Conservation (phyloP, 2,888 invertebrate genomes). For the Anoplius nigerrimus region DNA sequence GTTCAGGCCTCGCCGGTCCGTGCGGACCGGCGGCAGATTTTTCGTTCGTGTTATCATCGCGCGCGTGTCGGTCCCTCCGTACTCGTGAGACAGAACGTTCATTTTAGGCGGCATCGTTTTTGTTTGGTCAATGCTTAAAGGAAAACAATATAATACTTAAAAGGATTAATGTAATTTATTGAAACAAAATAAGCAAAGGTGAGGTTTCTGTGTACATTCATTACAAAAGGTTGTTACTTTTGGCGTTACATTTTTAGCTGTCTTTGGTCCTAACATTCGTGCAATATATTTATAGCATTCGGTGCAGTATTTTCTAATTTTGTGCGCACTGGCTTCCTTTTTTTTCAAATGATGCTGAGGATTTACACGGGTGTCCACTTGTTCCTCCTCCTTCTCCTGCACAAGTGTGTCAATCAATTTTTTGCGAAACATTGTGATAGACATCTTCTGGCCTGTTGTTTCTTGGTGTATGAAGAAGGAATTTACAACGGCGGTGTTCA, state of each 20-base stretch:
- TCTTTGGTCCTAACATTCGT: slow-evolving; percentile 31
- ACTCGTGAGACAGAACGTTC: slow-evolving; percentile 7
- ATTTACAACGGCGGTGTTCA: slow-evolving; percentile 30
- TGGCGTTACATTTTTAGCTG: slow-evolving; percentile 27
- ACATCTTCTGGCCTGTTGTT: slow-evolving; percentile 26
- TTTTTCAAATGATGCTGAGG: slow-evolving; percentile 16
- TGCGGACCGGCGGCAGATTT: too few relatives aligned
- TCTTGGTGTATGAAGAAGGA: slow-evolving; percentile 24
- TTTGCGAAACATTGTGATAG: slow-evolving; percentile 23
- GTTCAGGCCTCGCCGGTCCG: too few relatives aligned
- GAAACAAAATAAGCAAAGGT: slow-evolving; percentile 28
- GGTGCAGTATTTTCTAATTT: slow-evolving; percentile 26
- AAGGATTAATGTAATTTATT: slow-evolving; percentile 22
- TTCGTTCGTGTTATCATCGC: slow-evolving; percentile 3
- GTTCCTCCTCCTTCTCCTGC: slow-evolving; percentile 13
- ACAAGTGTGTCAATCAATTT: slow-evolving; percentile 17
- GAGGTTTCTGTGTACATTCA: slow-evolving; percentile 18
- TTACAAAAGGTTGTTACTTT: slow-evolving; percentile 26
- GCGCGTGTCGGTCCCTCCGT: not conserved
- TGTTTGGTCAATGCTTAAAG: slow-evolving; percentile 7
- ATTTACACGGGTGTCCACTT: slow-evolving; percentile 18
- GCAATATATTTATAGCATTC: slow-evolving; percentile 27
- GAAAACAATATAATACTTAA: slow-evolving; percentile 15
- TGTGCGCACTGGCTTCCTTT: slow-evolving; percentile 31
- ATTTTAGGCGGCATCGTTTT: slow-evolving; percentile 7